phyloP scores from a whole-genome alignment of 2,113 vertebrate genomes.

The Gymnocephalus cernua region DNA sequence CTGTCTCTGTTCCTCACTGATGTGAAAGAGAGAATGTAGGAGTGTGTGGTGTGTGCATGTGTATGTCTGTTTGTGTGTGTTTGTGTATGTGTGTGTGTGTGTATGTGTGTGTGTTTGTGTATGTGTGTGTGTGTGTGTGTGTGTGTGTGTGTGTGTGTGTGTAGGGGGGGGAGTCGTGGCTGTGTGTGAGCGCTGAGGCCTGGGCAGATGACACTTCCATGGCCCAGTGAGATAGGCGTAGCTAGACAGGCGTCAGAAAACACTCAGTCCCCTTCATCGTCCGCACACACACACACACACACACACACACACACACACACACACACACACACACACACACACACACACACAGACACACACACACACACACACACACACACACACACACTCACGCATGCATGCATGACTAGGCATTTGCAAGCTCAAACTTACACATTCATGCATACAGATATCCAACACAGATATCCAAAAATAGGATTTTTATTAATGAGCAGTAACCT shows the following conservation, averaged over 20 bases:
- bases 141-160: slow-evolving; percentile 7
- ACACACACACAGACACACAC: slow-evolving; percentile 29
- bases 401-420: slow-evolving; percentile 35
- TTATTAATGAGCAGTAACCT: slow-evolving; percentile 24
- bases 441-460: slow-evolving; percentile 2
- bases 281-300: slow-evolving; percentile 54
- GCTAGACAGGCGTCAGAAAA: slow-evolving; percentile 80
- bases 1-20: slow-evolving; percentile 75
- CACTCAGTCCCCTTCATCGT: slow-evolving; percentile 73
- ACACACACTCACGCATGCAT: not conserved
- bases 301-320: no score
- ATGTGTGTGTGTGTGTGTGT: slow-evolving; percentile 40
- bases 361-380: not conserved
- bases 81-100: slow-evolving; percentile 25
- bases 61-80: slow-evolving; percentile 25
- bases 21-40: slow-evolving; percentile 59
- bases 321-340: slow-evolving; percentile 28
- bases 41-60: not conserved
- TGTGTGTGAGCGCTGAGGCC: slow-evolving; percentile 59
- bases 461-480: slow-evolving; percentile 26
- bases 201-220: slow-evolving; percentile 81
- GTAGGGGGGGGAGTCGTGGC: no score
- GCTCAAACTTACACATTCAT: slow-evolving; percentile 11
- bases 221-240: slow-evolving; percentile 79
- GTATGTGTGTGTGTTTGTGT: slow-evolving; percentile 19